Evolutionary conservation across 1,140 invertebrate genomes (phyloP).

Genomic region (Aphelinus certus): DNA sequence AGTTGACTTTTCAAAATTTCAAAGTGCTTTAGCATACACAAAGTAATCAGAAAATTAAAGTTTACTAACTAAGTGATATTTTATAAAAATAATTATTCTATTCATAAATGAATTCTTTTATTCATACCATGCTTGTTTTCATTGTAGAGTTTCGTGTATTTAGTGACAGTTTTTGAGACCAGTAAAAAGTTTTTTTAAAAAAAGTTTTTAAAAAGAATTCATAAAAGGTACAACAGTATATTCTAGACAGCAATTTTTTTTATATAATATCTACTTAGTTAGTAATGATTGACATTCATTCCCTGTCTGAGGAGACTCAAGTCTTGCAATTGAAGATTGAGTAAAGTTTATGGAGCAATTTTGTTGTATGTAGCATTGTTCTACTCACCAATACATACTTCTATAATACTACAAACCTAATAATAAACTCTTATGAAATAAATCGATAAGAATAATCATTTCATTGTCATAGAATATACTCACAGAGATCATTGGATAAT

Average conservation of each 20-base stretch:
- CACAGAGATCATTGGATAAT: too few species aligned
- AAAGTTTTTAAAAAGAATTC: constrained; percentile 10
- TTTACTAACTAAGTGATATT: constrained; percentile 17
- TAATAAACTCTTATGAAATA: too few species aligned
- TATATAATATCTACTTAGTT: constrained; percentile 23
- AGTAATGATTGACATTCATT: constrained; percentile 31
- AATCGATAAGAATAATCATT: too few species aligned
- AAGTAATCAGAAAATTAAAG: constrained; percentile 20
- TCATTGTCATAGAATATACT: too few species aligned
- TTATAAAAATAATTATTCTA: constrained; percentile 20
- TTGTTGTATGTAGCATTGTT: too few species aligned
- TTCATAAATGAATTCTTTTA: too few species aligned
- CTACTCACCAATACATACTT: too few species aligned
- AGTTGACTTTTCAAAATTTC: constrained; percentile 37
- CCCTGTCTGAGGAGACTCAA: constrained; percentile 15
- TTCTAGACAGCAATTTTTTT: constrained; percentile 21
- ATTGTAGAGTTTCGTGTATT: too few species aligned
- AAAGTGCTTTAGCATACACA: constrained; percentile 13
- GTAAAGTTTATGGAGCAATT: neutral
- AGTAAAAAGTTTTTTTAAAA: constrained; percentile 13
- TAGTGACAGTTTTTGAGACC: neutral
- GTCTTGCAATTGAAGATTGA: constrained; percentile 4
- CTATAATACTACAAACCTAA: too few species aligned
- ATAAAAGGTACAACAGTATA: neutral
- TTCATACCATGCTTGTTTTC: too few species aligned